Percentiles rank a stretch among this genome's conserved stretches.
These are phyloP conservation scores for Phasia obesa DNA, from an alignment of 2,888 invertebrate genomes.

Conservation along the genomic window DNA sequence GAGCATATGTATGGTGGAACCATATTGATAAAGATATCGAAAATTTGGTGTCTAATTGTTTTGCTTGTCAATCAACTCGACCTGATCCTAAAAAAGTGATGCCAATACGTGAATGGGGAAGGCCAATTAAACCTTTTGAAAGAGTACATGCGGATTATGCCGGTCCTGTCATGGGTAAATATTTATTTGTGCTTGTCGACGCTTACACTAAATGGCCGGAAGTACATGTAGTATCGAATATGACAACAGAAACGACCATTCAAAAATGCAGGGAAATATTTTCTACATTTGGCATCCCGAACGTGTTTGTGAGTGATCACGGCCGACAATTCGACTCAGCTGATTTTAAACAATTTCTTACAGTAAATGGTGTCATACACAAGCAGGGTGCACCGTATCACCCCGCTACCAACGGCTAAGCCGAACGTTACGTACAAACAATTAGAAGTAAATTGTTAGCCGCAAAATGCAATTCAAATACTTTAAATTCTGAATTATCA, in stretches of 20 bases:
- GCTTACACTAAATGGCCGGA: constrained; percentile 73
- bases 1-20: constrained; percentile 73
- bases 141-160: constrained; percentile 71
- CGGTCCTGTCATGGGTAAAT: constrained; percentile 63
- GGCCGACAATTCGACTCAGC: constrained; percentile 60
- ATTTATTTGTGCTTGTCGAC: constrained; percentile 66
- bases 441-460: constrained; percentile 10
- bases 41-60: constrained; percentile 57
- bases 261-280: too few species aligned
- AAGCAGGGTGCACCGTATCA: constrained; percentile 28
- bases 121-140: constrained; percentile 61
- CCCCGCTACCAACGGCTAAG: constrained; percentile 41
- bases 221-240: constrained; percentile 67
- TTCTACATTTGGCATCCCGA: constrained; percentile 23
- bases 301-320: constrained; percentile 56
- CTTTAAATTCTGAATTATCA: constrained; percentile 3
- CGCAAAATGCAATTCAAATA: not conserved
- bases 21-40: constrained; percentile 63
- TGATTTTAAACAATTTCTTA: constrained; percentile 61
- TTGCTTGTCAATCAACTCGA: constrained; percentile 56
- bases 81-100: constrained; percentile 43
- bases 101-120: constrained; percentile 51
- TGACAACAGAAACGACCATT: constrained; percentile 31
- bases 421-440: constrained; percentile 35
- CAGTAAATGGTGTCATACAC: constrained; percentile 49